phyloP scores from a whole-genome alignment of 1,140 invertebrate species.

The Diplogasteroides magnus region DNA sequence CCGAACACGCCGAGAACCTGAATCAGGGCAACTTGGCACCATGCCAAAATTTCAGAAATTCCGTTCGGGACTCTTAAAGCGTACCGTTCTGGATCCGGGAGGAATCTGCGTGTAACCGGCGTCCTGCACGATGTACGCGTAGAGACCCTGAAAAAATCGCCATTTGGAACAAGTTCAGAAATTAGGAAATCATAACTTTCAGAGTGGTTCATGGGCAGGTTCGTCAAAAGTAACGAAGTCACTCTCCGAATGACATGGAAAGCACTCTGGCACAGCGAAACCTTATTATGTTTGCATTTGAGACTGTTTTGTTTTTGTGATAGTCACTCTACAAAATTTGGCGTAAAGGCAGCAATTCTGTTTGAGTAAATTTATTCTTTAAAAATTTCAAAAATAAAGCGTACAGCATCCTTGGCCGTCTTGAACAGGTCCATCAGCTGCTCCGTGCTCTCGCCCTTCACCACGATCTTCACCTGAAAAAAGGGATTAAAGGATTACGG shows the following conservation, averaged over 20 bases:
- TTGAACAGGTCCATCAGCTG: constrained; percentile 62
- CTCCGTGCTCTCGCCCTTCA: constrained; percentile 62
- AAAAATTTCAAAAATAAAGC: constrained; percentile 17
- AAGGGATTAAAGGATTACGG: constrained; percentile 35
- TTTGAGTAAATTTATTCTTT: too few relatives aligned
- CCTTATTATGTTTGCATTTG: too few relatives aligned
- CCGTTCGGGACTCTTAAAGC: too few relatives aligned
- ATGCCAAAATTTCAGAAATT: too few relatives aligned
- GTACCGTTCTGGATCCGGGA: constrained; percentile 57
- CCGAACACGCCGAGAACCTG: constrained; percentile 59
- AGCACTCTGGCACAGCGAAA: too few relatives aligned
- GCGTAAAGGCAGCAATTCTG: too few relatives aligned
- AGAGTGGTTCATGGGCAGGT: too few relatives aligned
- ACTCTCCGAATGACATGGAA: too few relatives aligned
- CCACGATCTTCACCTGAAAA: constrained; percentile 65
- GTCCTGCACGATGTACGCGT: constrained; percentile 64
- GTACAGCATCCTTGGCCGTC: constrained; percentile 57
- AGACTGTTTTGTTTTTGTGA: constrained; percentile 2
- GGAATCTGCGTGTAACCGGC: constrained; percentile 65
- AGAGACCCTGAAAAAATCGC: constrained; percentile 54
- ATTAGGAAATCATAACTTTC: too few relatives aligned
- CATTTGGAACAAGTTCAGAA: neutral
- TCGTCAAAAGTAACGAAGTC: too few relatives aligned
- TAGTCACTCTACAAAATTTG: too few relatives aligned
- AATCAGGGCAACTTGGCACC: neutral